Conservation (phyloP, 2,113 vertebrate species). For the Sapayoa aenigma region DNA sequence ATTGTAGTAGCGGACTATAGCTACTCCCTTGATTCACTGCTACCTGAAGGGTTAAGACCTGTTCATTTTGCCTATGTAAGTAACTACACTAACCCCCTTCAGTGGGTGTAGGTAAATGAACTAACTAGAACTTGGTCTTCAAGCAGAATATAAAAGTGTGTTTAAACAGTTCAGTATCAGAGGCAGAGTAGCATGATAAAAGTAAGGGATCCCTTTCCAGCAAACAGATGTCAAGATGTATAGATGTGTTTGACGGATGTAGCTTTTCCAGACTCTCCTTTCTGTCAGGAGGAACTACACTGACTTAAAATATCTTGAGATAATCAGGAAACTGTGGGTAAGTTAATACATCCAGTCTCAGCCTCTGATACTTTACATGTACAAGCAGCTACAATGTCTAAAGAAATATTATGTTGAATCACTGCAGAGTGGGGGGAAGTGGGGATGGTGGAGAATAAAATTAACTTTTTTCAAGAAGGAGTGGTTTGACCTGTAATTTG, state of each 20-base stretch:
- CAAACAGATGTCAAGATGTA: background rate
- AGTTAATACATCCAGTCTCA: background rate
- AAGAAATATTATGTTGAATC: background rate
- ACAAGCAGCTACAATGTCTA: background rate
- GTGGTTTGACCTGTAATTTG: background rate
- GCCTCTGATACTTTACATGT: background rate
- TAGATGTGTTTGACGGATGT: background rate
- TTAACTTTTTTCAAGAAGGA: background rate
- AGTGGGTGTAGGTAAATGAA: background rate
- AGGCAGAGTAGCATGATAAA: background rate
- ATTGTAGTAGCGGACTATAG: background rate
- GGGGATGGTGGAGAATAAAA: background rate
- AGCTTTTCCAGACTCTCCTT: background rate
- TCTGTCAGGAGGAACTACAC: background rate
- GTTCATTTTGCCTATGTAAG: background rate
- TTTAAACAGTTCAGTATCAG: background rate
- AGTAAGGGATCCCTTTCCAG: background rate
- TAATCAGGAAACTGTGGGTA: background rate
- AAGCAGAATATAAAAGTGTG: background rate
- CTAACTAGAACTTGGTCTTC: background rate
- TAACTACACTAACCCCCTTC: background rate
- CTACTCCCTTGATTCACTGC: background rate
- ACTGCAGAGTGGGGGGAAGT: rapidly evolving
- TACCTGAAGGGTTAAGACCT: background rate
- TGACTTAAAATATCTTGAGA: background rate